These are phyloP conservation scores for Nyctibius bracteatus DNA, from an alignment of 2,113 vertebrate genomes.

Conservation along the genomic window DNA sequence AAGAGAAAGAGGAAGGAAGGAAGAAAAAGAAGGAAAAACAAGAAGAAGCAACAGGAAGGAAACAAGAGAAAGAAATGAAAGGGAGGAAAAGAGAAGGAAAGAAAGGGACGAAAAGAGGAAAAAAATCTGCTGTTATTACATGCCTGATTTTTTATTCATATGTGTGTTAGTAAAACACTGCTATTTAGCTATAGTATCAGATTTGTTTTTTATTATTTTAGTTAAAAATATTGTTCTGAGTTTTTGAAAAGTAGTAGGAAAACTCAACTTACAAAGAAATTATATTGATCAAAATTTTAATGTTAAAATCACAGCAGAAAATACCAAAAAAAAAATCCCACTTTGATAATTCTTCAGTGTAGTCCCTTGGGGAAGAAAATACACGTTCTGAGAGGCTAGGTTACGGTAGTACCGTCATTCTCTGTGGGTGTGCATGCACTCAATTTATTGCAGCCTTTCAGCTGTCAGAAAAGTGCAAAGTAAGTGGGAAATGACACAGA, in stretches of 20 bases:
- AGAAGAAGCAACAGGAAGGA: neutral
- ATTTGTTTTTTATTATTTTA: neutral
- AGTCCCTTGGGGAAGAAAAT: neutral
- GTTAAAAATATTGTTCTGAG: neutral
- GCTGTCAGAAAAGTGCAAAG: conserved; percentile 68
- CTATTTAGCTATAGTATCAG: neutral
- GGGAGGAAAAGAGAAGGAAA: neutral
- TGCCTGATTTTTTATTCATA: neutral
- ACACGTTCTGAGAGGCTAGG: neutral
- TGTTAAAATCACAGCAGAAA: neutral
- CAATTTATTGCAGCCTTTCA: conserved; percentile 62
- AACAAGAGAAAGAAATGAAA: neutral
- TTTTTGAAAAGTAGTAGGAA: neutral
- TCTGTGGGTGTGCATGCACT: conserved; percentile 55
- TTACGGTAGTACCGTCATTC: conserved; percentile 14
- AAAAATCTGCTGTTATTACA: neutral
- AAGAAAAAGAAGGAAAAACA: neutral
- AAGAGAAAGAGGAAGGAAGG: neutral
- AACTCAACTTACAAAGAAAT: neutral
- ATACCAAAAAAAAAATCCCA: neutral
- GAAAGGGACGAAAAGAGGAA: neutral
- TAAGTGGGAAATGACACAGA: conserved; percentile 69
- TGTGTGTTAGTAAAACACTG: neutral
- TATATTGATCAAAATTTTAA: neutral
- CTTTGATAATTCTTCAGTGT: neutral